A percentile compares a stretch with the other conserved stretches of the same genome.
Conservation (phyloP, 2,888 invertebrate genomes). For the Xanthia togata region DNA sequence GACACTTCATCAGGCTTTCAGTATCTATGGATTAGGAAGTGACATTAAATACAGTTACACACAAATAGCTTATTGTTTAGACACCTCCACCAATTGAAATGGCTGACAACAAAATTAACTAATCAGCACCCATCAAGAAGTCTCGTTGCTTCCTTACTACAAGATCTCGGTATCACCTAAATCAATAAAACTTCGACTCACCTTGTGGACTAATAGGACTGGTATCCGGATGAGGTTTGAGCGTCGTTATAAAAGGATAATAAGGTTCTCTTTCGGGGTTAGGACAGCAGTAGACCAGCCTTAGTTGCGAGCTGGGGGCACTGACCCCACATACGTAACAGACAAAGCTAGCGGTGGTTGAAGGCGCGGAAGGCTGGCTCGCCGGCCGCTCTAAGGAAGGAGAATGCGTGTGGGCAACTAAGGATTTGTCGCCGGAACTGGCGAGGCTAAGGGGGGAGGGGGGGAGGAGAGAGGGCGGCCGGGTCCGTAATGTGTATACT, state of each 20-base stretch:
- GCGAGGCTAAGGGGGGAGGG: constrained; percentile 87
- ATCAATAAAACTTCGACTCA: constrained; percentile 60
- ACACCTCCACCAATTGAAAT: background rate
- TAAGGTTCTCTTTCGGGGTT: constrained; percentile 96
- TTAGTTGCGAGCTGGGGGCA: constrained; percentile 94
- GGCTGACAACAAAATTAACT: background rate
- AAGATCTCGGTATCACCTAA: too few relatives aligned
- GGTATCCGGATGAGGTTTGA: constrained; percentile 95
- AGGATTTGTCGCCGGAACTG: constrained; percentile 86
- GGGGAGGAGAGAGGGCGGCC: constrained; percentile 91
- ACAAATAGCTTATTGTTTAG: background rate
- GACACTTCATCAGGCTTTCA: background rate
- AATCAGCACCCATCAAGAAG: background rate
- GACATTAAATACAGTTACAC: background rate
- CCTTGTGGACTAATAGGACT: constrained; percentile 97
- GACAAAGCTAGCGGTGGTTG: constrained; percentile 91
- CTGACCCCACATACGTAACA: constrained; percentile 97
- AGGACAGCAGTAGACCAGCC: constrained; percentile 95
- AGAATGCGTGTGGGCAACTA: constrained; percentile 80
- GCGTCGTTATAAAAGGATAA: constrained; percentile 96
- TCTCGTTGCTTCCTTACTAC: background rate
- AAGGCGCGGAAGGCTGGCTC: constrained; percentile 72
- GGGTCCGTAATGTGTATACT: constrained; percentile 95
- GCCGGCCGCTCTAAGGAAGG: constrained; percentile 80
- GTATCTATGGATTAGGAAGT: background rate